phyloP scores from a whole-genome alignment of 2,888 invertebrate genomes.

The Antheraea assamensis region DNA sequence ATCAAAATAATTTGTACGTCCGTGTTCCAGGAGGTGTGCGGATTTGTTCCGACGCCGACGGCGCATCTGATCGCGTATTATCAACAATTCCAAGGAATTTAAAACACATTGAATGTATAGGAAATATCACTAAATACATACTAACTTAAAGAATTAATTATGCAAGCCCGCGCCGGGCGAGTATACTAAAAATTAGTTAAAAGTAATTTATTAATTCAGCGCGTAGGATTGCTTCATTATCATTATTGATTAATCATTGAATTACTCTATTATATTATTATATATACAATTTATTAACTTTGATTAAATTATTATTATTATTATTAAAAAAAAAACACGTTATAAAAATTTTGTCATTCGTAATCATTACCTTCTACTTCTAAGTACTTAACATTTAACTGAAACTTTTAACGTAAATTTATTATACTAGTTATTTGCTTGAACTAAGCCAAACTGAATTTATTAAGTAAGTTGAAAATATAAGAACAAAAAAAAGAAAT shows the following conservation, averaged over 20 bases:
- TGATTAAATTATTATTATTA: constrained; percentile 82
- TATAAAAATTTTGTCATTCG: constrained; percentile 82
- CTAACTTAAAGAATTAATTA: constrained; percentile 62
- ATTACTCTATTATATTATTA: constrained; percentile 83
- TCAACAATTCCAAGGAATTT: constrained; percentile 78
- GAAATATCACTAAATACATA: constrained; percentile 77
- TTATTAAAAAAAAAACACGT: constrained; percentile 78
- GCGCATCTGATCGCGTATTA: constrained; percentile 67
- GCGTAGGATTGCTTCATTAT: constrained; percentile 83
- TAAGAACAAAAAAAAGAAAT: constrained; percentile 57
- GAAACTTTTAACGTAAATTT: constrained; percentile 81
- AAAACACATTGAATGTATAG: constrained; percentile 74
- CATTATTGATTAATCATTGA: constrained; percentile 83
- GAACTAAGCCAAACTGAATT: constrained; percentile 83
- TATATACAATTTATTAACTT: constrained; percentile 83
- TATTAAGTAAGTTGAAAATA: constrained; percentile 82
- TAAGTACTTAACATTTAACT: constrained; percentile 81
- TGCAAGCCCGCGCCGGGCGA: constrained; percentile 76
- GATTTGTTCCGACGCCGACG: constrained; percentile 51
- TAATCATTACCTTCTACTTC: constrained; percentile 81
- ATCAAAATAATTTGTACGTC: not conserved
- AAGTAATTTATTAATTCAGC: constrained; percentile 84
- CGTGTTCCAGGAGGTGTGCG: constrained; percentile 40
- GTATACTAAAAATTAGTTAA: constrained; percentile 86
- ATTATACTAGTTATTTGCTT: constrained; percentile 83